A percentile compares a stretch with the other conserved stretches of the same genome.
These are phyloP conservation scores for Drosophila burlai DNA, from an alignment of 1,140 invertebrate species.

Conservation along the genomic window DNA sequence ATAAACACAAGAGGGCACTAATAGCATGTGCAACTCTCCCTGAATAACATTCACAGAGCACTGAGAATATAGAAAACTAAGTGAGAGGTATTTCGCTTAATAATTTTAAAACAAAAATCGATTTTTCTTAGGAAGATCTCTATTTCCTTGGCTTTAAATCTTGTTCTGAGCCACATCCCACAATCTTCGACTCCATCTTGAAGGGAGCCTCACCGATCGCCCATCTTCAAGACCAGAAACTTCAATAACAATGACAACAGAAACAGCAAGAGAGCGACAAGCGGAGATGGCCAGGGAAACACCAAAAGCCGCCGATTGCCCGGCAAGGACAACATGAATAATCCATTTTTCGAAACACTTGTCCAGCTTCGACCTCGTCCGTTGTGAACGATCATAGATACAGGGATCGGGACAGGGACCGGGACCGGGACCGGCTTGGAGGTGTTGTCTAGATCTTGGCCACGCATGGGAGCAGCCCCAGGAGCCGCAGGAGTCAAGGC, in stretches of 20 bases:
- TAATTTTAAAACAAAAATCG: background rate
- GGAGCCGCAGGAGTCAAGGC: constrained; percentile 61
- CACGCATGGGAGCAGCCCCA: constrained; percentile 66
- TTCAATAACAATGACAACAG: constrained; percentile 33
- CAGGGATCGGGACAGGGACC: constrained; percentile 2
- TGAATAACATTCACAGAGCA: background rate
- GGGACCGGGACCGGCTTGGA: constrained; percentile 17
- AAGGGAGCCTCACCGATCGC: constrained; percentile 19
- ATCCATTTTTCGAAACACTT: constrained; percentile 82
- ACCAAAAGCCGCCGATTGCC: constrained; percentile 26
- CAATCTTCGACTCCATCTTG: constrained; percentile 48
- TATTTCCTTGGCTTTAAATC: background rate
- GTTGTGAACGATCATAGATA: constrained; percentile 67
- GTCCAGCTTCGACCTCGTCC: constrained; percentile 34
- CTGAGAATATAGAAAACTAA: background rate
- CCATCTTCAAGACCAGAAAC: constrained; percentile 21
- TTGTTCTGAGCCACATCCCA: background rate
- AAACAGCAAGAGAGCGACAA: background rate
- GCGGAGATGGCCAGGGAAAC: background rate
- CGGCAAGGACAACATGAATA: constrained; percentile 77
- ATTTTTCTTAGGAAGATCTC: background rate
- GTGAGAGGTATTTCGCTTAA: background rate
- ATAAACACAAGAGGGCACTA: constrained; percentile 6
- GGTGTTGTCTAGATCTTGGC: constrained; percentile 76
- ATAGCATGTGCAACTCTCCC: constrained; percentile 5